Conservation (phyloP, 2,797 vertebrate genomes). For the Cottoperca gobio region DNA sequence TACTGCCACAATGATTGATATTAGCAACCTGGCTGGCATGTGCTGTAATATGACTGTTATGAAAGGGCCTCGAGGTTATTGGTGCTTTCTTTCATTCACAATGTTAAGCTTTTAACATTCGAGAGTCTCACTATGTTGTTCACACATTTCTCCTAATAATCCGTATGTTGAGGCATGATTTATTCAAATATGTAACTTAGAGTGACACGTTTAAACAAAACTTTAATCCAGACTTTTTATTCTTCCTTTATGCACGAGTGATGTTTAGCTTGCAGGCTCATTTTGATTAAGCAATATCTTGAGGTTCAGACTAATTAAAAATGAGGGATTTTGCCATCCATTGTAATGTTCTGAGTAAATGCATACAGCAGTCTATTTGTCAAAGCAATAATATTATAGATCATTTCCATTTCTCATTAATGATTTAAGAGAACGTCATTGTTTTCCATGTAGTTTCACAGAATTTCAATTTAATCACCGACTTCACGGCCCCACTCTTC, state of each 20-base stretch:
- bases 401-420: not conserved
- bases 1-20: not conserved
- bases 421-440: not conserved
- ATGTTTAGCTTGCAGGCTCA: not conserved
- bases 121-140: not conserved
- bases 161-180: not conserved
- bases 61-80: not conserved
- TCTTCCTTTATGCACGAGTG: slow-evolving; percentile 3
- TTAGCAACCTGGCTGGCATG: not conserved
- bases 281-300: slow-evolving; percentile 23
- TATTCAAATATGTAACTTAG: slow-evolving; percentile 1
- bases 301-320: slow-evolving; percentile 38
- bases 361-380: not conserved
- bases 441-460: slow-evolving; percentile 8
- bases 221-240: slow-evolving; percentile 16
- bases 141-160: slow-evolving; percentile 2
- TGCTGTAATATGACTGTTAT: not conserved
- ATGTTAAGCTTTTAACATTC: not conserved
- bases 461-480: not conserved
- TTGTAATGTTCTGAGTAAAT: slow-evolving; percentile 7
- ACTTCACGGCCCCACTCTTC: not conserved
- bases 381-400: too few species aligned
- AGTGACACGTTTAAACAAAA: slow-evolving; percentile 8
- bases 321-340: slow-evolving; percentile 1
- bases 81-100: not conserved